Evolutionary conservation across 1,140 invertebrate genomes (phyloP).

Genomic region (Ceratina australensis): DNA sequence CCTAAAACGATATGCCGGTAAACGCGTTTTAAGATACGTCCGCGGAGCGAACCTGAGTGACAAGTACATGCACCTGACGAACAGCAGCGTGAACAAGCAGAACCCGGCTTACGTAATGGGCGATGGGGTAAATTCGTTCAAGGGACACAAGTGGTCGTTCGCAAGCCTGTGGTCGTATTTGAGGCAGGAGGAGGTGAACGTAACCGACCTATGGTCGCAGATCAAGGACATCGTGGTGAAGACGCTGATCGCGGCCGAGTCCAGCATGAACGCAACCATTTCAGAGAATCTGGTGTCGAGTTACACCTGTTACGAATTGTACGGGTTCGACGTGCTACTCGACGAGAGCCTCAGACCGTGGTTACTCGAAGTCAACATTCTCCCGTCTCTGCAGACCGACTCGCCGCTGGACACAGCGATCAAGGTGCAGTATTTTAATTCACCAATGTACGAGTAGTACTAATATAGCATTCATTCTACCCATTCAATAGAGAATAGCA

Average conservation of each 20-base stretch:
- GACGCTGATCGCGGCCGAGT: constrained; percentile 88
- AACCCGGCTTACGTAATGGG: constrained; percentile 91
- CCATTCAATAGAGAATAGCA: no score
- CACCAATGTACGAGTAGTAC: background rate
- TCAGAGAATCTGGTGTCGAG: constrained; percentile 85
- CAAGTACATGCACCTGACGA: constrained; percentile 98
- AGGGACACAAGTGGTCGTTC: constrained; percentile 94
- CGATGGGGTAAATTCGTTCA: constrained; percentile 89
- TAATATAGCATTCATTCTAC: no score
- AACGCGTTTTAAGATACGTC: constrained; percentile 82
- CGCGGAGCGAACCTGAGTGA: constrained; percentile 86
- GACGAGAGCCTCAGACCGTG: constrained; percentile 93
- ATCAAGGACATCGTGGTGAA: constrained; percentile 89
- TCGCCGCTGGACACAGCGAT: constrained; percentile 95
- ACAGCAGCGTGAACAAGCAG: constrained; percentile 97
- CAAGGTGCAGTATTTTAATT: constrained; percentile 79
- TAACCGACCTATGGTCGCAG: constrained; percentile 87
- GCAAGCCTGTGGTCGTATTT: constrained; percentile 87
- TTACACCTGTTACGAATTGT: constrained; percentile 89
- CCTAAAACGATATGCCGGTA: no score
- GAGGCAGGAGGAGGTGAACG: constrained; percentile 85
- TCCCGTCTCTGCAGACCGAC: constrained; percentile 94
- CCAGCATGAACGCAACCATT: constrained; percentile 85
- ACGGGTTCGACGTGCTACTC: constrained; percentile 90
- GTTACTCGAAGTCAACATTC: constrained; percentile 97